Base-by-base conservation (phyloP, 37 sponge, comb jelly and placozoan genomes). In the Oscarella lobularis region DNA sequence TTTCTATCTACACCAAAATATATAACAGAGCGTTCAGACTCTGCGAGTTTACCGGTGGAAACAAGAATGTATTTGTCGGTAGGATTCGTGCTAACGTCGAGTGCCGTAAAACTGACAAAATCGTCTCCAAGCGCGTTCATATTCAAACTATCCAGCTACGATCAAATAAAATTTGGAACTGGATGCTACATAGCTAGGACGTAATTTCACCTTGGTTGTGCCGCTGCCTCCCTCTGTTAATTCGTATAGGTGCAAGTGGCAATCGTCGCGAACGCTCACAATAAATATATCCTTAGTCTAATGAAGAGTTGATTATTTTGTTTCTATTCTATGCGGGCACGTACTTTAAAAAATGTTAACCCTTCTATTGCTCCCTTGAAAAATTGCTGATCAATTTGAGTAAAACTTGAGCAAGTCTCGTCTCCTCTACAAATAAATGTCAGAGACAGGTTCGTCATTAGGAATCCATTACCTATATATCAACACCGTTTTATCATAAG, bases 41-140 rank as follows among this genome's bases (percentile, higher is more conserved):
- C 38, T 67, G 0, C 1, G 36, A 31, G 35, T 1, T 74, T 67
- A 90, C 91, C 91, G n/a, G 89, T 92, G 27, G 93, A 88, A 6
- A 92, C 78, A 0, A 88, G 83, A 1, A 92, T 38, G 74, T 67
- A 80, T 29, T 67, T 74, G 3, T 60, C 79, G 77, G 81, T 75
- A 2, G 90, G 90, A 81, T 87, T 86, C 75, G 89, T 86, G 14
- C 86, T 83, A 2, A 86, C n/a, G 77, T 86, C 70, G 85, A 93
- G 83, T 3, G 90, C 79, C 35, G 81, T 90, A 48, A 93, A 88
- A 66, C 90, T 89, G 29, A 93, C 90, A 80, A 68, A 84, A 54
- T 84, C 80, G 83, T 93, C 94, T 31, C 86, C 90, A 40, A 89
- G 33, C 20, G 78, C 76, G 81, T 93, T 93, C 77, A 93, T 4